Evolutionary conservation across 2,888 invertebrate genomes (phyloP).

Genomic region (Cactoblastis cactorum): DNA sequence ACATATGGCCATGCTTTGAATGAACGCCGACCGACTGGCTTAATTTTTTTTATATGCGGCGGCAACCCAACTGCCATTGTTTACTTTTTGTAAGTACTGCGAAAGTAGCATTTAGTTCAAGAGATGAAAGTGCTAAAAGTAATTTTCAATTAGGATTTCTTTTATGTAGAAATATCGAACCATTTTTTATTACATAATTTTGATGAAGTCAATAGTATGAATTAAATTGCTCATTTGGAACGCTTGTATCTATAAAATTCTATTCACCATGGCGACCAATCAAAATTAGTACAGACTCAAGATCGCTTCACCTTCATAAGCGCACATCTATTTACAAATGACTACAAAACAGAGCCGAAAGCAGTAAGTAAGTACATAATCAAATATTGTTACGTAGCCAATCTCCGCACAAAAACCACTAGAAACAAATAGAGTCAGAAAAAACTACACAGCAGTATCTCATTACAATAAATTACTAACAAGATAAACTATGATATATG

Average conservation of each 20-base stretch:
- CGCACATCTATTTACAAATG: no score
- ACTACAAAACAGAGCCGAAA: no score
- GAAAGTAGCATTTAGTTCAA: background rate
- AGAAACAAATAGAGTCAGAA: conserved; percentile 12
- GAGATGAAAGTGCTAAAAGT: background rate
- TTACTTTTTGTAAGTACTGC: conserved; percentile 26
- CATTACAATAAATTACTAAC: background rate
- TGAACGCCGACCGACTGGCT: conserved; percentile 52
- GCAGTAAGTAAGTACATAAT: no score
- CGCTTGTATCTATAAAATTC: no score
- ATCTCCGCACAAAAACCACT: background rate
- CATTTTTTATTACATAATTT: background rate
- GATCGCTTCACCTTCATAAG: no score
- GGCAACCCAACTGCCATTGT: conserved; percentile 44
- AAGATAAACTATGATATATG: conserved; percentile 3
- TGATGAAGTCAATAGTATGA: no score
- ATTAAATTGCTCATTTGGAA: no score
- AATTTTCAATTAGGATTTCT: background rate
- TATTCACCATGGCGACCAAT: no score
- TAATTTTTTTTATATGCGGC: conserved; percentile 42
- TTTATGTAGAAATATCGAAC: background rate
- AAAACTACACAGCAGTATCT: background rate
- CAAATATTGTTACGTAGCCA: background rate
- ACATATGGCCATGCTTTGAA: conserved; percentile 68
- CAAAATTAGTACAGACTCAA: background rate